phyloP scores from a whole-genome alignment of 2,113 vertebrate species.

The Callithrix jacchus region DNA sequence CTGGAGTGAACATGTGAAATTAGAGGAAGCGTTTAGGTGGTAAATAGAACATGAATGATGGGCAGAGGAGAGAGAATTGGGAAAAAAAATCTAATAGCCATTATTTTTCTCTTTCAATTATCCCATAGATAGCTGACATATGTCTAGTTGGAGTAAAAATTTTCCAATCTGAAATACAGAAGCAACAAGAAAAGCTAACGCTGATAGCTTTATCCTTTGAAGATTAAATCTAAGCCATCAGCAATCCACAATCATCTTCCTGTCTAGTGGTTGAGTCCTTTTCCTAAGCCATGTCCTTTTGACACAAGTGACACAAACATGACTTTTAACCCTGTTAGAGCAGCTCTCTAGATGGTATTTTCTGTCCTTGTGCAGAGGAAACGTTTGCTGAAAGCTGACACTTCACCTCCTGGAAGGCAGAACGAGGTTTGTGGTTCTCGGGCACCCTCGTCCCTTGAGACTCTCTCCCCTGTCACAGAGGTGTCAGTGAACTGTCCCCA shows the following conservation, averaged over 20 bases:
- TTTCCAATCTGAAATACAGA: slow-evolving; percentile 4
- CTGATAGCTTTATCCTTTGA: slow-evolving; percentile 57
- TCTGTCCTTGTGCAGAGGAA: background rate
- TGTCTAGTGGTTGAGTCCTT: background rate
- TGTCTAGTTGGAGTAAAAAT: slow-evolving; percentile 10
- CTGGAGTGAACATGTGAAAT: background rate
- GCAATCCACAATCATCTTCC: background rate
- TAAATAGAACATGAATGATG: background rate
- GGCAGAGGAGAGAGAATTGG: background rate
- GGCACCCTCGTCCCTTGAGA: background rate
- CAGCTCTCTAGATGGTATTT: background rate
- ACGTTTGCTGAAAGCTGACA: slow-evolving; percentile 25
- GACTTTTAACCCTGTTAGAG: slow-evolving; percentile 39
- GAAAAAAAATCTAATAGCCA: background rate
- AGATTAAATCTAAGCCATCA: slow-evolving; percentile 41
- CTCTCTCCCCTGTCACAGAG: slow-evolving; percentile 16
- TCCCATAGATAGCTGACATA: background rate
- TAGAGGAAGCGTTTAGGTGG: background rate
- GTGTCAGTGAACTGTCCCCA: slow-evolving; percentile 38
- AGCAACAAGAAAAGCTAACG: background rate
- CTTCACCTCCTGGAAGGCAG: slow-evolving; percentile 25
- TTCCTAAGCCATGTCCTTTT: slow-evolving; percentile 30
- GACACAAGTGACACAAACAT: slow-evolving; percentile 15
- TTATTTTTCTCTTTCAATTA: slow-evolving; percentile 52
- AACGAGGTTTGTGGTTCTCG: background rate